These are phyloP conservation scores for Paedocypris micromegethes DNA, from an alignment of 2,797 vertebrate species.

Conservation along the genomic window DNA sequence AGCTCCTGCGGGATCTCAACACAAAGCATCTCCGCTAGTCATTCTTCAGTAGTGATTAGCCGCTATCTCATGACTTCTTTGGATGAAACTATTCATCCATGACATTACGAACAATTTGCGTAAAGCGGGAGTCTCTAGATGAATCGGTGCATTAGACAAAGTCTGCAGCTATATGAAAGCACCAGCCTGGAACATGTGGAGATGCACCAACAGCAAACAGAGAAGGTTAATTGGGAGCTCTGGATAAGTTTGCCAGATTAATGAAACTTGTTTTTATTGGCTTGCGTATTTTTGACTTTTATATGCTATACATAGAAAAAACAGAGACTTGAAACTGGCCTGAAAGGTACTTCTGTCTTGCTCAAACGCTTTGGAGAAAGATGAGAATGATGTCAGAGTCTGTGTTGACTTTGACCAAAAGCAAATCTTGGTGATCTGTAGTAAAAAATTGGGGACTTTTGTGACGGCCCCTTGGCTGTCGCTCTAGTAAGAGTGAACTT, in stretches of 20 bases:
- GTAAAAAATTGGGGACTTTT: too few relatives aligned
- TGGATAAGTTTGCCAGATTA: slow-evolving; percentile 56
- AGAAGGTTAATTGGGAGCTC: slow-evolving; percentile 71
- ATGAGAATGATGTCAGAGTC: too few relatives aligned
- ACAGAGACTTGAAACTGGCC: too few relatives aligned
- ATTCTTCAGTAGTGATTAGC: slow-evolving; percentile 78
- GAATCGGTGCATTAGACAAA: slow-evolving; percentile 2
- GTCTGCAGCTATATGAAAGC: slow-evolving; percentile 19
- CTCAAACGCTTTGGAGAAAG: too few relatives aligned
- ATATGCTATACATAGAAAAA: too few relatives aligned
- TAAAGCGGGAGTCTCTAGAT: slow-evolving; percentile 19
- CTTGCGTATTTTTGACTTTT: slow-evolving; percentile 5
- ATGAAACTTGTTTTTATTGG: slow-evolving; percentile 22
- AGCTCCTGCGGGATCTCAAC: slow-evolving; percentile 79
- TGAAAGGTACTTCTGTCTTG: too few relatives aligned
- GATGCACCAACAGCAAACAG: slow-evolving; percentile 59
- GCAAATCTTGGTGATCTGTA: too few relatives aligned
- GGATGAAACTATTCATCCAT: slow-evolving; percentile 43
- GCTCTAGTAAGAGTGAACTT: too few relatives aligned
- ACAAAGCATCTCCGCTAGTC: slow-evolving; percentile 90
- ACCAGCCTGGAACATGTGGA: slow-evolving; percentile 56
- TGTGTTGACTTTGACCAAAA: too few relatives aligned
- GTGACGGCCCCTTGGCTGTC: too few relatives aligned
- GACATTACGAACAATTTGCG: slow-evolving; percentile 49
- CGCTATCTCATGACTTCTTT: slow-evolving; percentile 52